Percentiles rank a stretch among this genome's conserved stretches.
phyloP scores from a whole-genome alignment of 2,113 vertebrate species.

The Phalacrocorax carbo region DNA sequence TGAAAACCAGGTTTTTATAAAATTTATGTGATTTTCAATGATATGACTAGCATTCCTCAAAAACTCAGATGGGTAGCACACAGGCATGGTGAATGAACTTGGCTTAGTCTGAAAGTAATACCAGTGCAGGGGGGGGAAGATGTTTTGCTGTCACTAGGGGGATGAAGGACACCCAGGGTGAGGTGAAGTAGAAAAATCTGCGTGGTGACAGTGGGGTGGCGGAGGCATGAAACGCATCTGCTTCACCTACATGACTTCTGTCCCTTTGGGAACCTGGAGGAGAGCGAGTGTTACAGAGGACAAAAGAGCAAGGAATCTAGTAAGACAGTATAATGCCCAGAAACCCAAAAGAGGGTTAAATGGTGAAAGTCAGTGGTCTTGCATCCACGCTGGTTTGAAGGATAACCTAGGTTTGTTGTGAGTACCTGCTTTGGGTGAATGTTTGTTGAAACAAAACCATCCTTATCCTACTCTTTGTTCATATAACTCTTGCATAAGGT shows the following conservation, averaged over 20 bases:
- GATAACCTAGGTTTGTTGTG: not conserved
- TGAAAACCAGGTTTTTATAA: not conserved
- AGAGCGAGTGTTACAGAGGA: not conserved
- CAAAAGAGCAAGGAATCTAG: not conserved
- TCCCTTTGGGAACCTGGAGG: not conserved
- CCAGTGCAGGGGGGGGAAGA: too few relatives aligned
- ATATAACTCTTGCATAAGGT: not conserved
- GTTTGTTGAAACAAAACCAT: not conserved
- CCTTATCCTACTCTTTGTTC: not conserved
- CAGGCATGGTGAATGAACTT: not conserved
- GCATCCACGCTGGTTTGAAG: not conserved
- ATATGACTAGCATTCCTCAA: not conserved
- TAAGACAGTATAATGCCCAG: not conserved
- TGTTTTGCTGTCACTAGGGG: not conserved
- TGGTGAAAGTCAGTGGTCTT: not conserved
- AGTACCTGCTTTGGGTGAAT: not conserved
- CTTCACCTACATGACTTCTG: not conserved
- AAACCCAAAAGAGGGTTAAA: not conserved
- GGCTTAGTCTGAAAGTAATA: not conserved
- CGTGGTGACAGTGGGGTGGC: accelerated
- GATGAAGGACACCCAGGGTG: not conserved
- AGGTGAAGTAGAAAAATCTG: not conserved
- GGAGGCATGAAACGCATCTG: not conserved
- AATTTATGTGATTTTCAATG: not conserved
- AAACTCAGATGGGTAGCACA: not conserved